These are phyloP conservation scores for Engystomops pustulosus DNA, from an alignment of 2,113 vertebrate genomes.

Conservation along the genomic window DNA sequence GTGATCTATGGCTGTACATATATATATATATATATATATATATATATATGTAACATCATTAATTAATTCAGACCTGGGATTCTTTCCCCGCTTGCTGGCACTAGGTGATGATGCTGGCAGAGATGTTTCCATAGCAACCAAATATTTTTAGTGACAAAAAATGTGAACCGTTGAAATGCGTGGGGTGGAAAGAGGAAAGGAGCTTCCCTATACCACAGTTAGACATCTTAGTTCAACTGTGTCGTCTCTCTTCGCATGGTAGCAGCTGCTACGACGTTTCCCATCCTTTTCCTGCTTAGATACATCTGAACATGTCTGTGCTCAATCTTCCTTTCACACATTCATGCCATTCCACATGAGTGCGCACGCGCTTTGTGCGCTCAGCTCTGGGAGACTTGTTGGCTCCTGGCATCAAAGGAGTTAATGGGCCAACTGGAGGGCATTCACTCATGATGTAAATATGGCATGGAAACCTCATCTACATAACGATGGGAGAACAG, in stretches of 20 bases:
- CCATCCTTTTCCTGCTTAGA: not conserved
- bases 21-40: not conserved
- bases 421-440: not conserved
- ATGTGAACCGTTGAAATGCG: constrained; percentile 45
- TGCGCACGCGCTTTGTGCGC: not conserved
- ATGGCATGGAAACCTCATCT: not conserved
- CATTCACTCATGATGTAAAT: not conserved
- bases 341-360: constrained; percentile 1
- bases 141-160: constrained; percentile 59
- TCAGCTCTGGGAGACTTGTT: not conserved
- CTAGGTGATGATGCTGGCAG: constrained; percentile 52
- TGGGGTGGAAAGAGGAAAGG: constrained; percentile 33
- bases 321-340: not conserved
- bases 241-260: not conserved
- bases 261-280: constrained; percentile 13
- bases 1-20: too few species aligned
- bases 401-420: constrained; percentile 3
- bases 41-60: constrained; percentile 35
- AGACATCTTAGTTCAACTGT: constrained; percentile 27
- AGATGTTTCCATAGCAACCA: constrained; percentile 56
- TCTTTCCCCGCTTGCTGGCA: constrained; percentile 29
- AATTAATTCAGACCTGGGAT: constrained; percentile 47
- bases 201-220: constrained; percentile 42
- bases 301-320: constrained; percentile 14
- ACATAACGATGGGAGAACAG: not conserved